Conservation (phyloP, 2,888 invertebrate species). For the Drosophila niveifrons region DNA sequence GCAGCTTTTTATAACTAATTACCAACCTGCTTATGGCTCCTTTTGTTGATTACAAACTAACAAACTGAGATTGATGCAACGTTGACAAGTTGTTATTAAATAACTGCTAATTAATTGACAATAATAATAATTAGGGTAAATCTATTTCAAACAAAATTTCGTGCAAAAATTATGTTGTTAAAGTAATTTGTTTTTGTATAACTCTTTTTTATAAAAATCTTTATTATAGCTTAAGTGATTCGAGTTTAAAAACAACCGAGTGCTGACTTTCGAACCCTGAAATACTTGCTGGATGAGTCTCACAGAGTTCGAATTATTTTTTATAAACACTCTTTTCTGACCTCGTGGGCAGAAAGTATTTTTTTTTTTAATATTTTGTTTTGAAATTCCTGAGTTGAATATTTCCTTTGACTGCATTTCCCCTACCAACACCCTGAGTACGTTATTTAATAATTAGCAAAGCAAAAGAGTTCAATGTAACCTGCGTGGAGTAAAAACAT, state of each 20-base stretch:
- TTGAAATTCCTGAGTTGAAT: constrained; percentile 4
- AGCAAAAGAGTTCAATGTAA: constrained; percentile 30
- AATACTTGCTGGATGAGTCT: constrained; percentile 61
- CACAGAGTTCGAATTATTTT: constrained; percentile 63
- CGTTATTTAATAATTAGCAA: constrained; percentile 14
- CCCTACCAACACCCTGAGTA: constrained; percentile 11
- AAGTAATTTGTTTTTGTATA: constrained; percentile 76
- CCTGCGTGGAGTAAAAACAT: constrained; percentile 66
- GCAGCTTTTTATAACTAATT: constrained; percentile 2
- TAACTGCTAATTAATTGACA: constrained; percentile 8
- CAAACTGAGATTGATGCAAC: constrained; percentile 27
- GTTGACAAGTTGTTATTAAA: constrained; percentile 8
- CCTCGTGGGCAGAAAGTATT: constrained; percentile 22
- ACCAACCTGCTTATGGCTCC: constrained; percentile 61
- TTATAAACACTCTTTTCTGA: constrained; percentile 18
- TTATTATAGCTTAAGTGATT: constrained; percentile 80
- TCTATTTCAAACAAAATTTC: constrained; percentile 4
- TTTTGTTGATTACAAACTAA: constrained; percentile 81
- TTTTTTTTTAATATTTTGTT: constrained; percentile 40
- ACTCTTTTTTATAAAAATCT: constrained; percentile 73
- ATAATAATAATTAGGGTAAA: background rate
- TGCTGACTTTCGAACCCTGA: constrained; percentile 72
- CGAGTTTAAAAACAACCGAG: constrained; percentile 79
- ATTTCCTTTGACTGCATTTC: constrained; percentile 41
- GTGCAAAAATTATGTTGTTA: constrained; percentile 57